These are phyloP conservation scores for Oncorhynchus gorbuscha DNA, from an alignment of 2,113 vertebrate genomes.

Conservation along the genomic window DNA sequence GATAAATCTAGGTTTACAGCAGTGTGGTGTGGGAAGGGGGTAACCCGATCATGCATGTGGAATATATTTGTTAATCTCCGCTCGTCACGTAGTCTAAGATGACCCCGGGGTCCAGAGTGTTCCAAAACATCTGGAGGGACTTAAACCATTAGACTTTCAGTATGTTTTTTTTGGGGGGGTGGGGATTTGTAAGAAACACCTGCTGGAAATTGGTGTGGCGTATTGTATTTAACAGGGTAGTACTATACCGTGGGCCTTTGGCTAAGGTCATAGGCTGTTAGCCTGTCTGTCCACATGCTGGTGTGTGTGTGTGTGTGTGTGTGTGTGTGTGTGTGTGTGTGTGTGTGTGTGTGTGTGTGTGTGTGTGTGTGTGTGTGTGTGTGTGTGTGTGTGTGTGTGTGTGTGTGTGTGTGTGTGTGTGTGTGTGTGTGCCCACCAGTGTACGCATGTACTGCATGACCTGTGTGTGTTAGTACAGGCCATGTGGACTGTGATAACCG, in stretches of 20 bases:
- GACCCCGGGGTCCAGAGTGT: not conserved
- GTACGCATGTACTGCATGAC: not conserved
- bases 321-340: no score
- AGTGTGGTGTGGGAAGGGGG: not conserved
- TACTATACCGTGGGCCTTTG: not conserved
- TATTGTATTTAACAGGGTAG: conserved; percentile 38
- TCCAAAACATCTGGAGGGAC: conserved; percentile 39
- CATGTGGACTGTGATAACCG: conserved; percentile 1
- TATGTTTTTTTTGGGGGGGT: not conserved
- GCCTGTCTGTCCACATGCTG: not conserved
- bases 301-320: no score
- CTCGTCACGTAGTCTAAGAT: conserved; percentile 13
- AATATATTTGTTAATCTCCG: conserved; percentile 34
- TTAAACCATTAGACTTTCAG: not conserved
- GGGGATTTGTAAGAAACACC: not conserved
- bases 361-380: not conserved
- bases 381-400: not conserved
- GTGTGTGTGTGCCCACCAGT: not conserved
- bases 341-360: no score
- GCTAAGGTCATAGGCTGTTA: not conserved
- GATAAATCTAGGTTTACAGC: not conserved
- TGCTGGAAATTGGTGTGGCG: conserved; percentile 11
- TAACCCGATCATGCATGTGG: conserved; percentile 45
- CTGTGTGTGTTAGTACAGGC: not conserved
- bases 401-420: not conserved